A percentile compares a stretch with the other conserved stretches of the same genome.
Evolutionary conservation across 2,797 vertebrate genomes (phyloP).

Genomic region (Clamator glandarius): DNA sequence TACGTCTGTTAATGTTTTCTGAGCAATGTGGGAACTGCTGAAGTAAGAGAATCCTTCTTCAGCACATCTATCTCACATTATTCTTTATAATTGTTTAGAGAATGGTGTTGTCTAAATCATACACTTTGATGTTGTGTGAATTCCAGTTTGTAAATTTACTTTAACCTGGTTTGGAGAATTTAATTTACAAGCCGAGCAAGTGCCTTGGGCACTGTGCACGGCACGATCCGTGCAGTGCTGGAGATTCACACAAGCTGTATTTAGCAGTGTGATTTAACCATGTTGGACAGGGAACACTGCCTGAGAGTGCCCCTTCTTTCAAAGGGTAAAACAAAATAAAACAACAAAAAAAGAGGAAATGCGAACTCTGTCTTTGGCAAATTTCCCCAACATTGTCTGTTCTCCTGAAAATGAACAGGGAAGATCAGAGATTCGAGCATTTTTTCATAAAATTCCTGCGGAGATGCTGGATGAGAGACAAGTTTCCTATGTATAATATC

Average conservation of each 20-base stretch:
- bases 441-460: constrained; percentile 32
- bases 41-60: not conserved
- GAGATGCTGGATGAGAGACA: constrained; percentile 34
- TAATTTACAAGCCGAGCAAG: not conserved
- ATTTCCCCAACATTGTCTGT: not conserved
- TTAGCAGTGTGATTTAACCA: not conserved
- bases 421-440: constrained; percentile 3
- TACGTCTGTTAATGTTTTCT: not conserved
- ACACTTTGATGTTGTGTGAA: not conserved
- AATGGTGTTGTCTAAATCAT: not conserved
- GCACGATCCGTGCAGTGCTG: not conserved
- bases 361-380: not conserved
- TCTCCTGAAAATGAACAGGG: constrained; percentile 9
- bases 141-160: not conserved
- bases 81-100: not conserved
- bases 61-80: not conserved
- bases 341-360: not conserved
- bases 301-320: not conserved
- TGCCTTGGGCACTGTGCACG: not conserved
- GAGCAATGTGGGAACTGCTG: not conserved
- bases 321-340: not conserved
- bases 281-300: not conserved
- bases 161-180: not conserved
- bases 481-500: constrained; percentile 2
- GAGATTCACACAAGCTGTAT: not conserved